Percentiles rank a stretch among this genome's conserved stretches.
These are phyloP conservation scores for Sarotherodon lohbergeri DNA, from an alignment of 2,113 vertebrate species.

Conservation along the genomic window DNA sequence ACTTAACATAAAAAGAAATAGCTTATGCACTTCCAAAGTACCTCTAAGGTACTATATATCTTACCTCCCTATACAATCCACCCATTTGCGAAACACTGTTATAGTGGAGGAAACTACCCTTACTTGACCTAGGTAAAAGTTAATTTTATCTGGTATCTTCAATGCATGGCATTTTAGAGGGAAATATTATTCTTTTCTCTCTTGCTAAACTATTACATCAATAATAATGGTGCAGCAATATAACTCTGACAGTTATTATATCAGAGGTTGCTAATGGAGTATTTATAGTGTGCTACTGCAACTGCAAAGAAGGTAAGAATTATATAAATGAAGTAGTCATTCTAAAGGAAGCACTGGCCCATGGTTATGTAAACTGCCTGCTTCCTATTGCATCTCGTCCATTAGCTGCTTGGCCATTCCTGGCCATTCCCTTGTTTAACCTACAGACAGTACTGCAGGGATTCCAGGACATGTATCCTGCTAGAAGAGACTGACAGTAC, in stretches of 20 bases:
- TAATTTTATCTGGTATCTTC: neutral
- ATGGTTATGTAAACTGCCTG: neutral
- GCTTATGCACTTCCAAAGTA: neutral
- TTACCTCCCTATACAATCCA: neutral
- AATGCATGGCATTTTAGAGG: neutral
- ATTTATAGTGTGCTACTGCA: neutral
- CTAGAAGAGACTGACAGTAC: neutral
- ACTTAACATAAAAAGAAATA: neutral
- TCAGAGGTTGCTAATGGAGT: neutral
- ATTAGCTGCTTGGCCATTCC: too few species aligned
- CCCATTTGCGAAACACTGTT: neutral
- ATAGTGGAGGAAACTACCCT: neutral
- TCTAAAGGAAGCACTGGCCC: neutral
- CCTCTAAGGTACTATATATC: neutral
- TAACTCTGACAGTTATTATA: neutral
- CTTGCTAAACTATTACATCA: neutral
- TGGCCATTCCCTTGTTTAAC: neutral
- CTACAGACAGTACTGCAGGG: neutral
- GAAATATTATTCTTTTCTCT: neutral
- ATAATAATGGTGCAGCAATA: neutral
- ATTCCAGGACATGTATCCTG: neutral
- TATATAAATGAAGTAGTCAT: neutral
- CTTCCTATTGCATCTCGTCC: neutral
- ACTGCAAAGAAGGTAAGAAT: neutral
- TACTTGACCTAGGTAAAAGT: neutral